Percentiles rank a stretch among this genome's conserved stretches.
These are phyloP conservation scores for Eupsittula cactorum DNA, from an alignment of 2,113 vertebrate species.

Conservation along the genomic window DNA sequence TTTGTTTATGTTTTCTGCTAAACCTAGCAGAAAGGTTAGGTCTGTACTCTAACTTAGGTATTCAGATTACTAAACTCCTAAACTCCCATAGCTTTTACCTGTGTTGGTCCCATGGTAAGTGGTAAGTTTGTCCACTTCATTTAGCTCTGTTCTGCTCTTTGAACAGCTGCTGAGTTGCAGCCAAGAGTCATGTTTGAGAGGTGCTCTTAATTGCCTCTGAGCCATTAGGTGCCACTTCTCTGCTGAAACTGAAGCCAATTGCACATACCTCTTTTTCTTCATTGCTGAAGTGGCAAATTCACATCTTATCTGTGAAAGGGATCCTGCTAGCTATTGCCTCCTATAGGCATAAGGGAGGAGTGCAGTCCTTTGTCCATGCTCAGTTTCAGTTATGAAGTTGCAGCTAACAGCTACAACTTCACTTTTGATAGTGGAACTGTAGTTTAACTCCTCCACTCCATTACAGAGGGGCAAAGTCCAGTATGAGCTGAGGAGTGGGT, in stretches of 20 bases:
- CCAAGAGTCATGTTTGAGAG: slow-evolving; percentile 31
- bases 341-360: not conserved
- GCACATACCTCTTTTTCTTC: not conserved
- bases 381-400: not conserved
- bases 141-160: slow-evolving; percentile 19
- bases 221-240: not conserved
- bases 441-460: not conserved
- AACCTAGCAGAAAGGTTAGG: not conserved
- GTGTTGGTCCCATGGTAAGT: not conserved
- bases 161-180: slow-evolving; percentile 40
- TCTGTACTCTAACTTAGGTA: not conserved
- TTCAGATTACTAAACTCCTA: not conserved
- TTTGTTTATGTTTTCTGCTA: not conserved
- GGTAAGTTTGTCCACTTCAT: slow-evolving; percentile 40
- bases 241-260: not conserved
- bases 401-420: not conserved
- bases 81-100: not conserved
- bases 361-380: not conserved
- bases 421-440: not conserved
- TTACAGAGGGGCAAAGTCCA: not conserved
- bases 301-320: not conserved
- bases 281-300: not conserved
- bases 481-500: not conserved
- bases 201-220: slow-evolving; percentile 50
- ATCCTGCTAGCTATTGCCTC: not conserved